A percentile compares a stretch with the other conserved stretches of the same genome.
These are phyloP conservation scores for Shargacucullia verbasci DNA, from an alignment of 2,888 invertebrate species.

Conservation along the genomic window DNA sequence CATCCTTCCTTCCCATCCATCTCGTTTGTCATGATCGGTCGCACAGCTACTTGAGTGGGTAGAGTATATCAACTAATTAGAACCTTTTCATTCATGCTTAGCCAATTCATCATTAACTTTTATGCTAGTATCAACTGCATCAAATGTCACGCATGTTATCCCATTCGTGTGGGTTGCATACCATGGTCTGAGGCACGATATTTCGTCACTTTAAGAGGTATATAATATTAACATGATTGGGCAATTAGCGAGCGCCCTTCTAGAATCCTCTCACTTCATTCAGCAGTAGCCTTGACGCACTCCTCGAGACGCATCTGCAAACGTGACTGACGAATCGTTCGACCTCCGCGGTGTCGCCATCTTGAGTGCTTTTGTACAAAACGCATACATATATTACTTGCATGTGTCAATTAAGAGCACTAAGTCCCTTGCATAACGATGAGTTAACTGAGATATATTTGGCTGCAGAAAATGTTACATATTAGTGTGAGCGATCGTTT, in stretches of 20 bases:
- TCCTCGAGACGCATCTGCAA: constrained; percentile 5
- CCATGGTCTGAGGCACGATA: constrained; percentile 38
- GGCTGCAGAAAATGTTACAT: background rate
- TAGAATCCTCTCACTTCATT: constrained; percentile 39
- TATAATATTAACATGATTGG: constrained; percentile 42
- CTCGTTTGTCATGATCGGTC: constrained; percentile 10
- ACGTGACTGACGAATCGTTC: constrained; percentile 3
- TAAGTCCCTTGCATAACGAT: constrained; percentile 17
- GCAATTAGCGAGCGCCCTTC: constrained; percentile 48
- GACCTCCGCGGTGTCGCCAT: constrained; percentile 12
- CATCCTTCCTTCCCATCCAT: constrained; percentile 13
- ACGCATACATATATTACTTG: background rate
- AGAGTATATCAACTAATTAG: background rate
- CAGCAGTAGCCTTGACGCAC: constrained; percentile 23
- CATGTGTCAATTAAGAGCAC: constrained; percentile 8
- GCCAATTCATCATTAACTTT: background rate
- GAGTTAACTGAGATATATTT: constrained; percentile 5
- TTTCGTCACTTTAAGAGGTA: constrained; percentile 44
- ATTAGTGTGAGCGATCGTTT: background rate
- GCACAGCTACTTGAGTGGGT: constrained; percentile 11
- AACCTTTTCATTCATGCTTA: constrained; percentile 11
- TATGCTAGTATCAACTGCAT: constrained; percentile 8
- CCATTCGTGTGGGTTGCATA: constrained; percentile 14
- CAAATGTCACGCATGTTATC: constrained; percentile 16
- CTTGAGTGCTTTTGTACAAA: background rate